Percentiles rank a stretch among this genome's conserved stretches.
Evolutionary conservation across 1,140 invertebrate species (phyloP).

Genomic region (Homarus americanus): DNA sequence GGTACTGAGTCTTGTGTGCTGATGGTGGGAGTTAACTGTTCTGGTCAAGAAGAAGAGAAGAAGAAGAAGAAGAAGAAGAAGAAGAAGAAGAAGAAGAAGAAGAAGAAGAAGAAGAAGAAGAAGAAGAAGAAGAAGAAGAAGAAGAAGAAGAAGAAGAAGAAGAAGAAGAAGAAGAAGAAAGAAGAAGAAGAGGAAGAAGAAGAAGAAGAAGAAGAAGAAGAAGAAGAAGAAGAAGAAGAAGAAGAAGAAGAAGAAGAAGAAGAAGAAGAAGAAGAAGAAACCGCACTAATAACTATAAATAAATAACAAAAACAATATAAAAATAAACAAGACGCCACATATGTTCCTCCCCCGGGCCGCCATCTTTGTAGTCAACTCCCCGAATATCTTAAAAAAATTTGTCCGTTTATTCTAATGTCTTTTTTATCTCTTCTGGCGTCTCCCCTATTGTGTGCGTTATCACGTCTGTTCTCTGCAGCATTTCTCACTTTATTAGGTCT

Average conservation of each 20-base stretch:
- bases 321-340: not conserved
- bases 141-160: too few species aligned
- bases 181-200: not conserved
- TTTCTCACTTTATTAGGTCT: not conserved
- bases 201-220: not conserved
- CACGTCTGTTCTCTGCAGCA: too few species aligned
- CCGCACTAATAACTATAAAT: too few species aligned
- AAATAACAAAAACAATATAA: not conserved
- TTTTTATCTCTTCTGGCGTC: too few species aligned
- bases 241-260: not conserved
- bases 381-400: not conserved
- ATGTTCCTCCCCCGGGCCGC: not conserved
- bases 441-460: too few species aligned
- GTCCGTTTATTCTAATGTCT: not conserved
- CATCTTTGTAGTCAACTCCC: not conserved
- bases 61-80: not conserved
- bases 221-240: conserved; percentile 1
- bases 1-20: too few species aligned
- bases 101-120: not conserved
- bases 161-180: too few species aligned
- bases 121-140: not conserved
- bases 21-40: too few species aligned
- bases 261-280: too few species aligned
- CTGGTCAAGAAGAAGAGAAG: too few species aligned
- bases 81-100: not conserved